Conservation (phyloP, 2,113 vertebrate genomes). For the Saiga tatarica region DNA sequence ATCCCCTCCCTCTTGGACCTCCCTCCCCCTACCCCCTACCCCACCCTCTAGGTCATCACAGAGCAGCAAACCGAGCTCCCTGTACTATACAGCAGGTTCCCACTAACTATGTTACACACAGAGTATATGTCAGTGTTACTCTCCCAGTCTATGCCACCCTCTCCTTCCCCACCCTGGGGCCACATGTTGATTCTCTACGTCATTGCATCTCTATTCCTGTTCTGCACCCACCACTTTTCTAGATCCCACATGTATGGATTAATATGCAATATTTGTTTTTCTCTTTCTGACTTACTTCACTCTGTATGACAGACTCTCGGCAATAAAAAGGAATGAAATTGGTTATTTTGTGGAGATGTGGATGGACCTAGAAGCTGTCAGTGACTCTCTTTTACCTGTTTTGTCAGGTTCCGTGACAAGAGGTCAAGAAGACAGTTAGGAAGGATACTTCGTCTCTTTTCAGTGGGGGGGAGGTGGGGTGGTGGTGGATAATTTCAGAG, state of each 20-base stretch:
- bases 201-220: background rate
- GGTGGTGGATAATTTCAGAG: background rate
- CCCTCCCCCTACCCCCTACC: accelerated
- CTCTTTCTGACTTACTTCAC: background rate
- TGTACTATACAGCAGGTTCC: background rate
- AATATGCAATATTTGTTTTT: background rate
- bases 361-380: background rate
- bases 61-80: background rate
- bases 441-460: background rate
- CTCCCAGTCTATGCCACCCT: background rate
- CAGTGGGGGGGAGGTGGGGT: background rate
- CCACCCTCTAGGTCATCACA: background rate
- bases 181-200: background rate
- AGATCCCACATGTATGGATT: background rate
- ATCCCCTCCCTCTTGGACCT: background rate
- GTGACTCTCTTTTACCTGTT: background rate
- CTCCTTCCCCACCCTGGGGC: background rate
- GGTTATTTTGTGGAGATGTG: background rate
- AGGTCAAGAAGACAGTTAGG: background rate
- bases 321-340: background rate
- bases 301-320: background rate
- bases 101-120: background rate
- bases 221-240: background rate
- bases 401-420: background rate
- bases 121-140: background rate